Percentiles rank a stretch among this genome's conserved stretches.
Evolutionary conservation across 2,797 vertebrate species (phyloP).

Genomic region (Melopsittacus undulatus): DNA sequence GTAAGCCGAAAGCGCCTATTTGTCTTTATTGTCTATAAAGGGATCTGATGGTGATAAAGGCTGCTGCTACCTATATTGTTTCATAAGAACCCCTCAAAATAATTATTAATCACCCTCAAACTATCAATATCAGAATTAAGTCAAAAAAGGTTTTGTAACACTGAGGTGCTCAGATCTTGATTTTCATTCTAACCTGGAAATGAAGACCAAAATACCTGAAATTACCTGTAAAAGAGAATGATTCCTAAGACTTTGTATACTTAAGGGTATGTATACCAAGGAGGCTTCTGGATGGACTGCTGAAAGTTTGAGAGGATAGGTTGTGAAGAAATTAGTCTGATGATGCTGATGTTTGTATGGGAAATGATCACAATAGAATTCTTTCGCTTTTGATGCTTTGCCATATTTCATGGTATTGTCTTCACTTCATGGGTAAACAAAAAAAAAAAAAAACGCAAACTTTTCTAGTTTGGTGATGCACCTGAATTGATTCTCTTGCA

Average conservation of each 20-base stretch:
- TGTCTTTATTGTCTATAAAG: neutral
- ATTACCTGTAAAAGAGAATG: neutral
- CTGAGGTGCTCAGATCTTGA: neutral
- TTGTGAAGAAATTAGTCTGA: neutral
- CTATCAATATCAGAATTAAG: neutral
- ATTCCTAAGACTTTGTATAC: neutral
- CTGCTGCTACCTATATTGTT: neutral
- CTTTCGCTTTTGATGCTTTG: neutral
- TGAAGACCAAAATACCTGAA: neutral
- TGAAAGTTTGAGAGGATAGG: neutral
- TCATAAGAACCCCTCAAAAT: neutral
- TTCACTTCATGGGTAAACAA: neutral
- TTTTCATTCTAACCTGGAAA: neutral
- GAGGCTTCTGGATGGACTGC: neutral
- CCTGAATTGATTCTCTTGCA: neutral
- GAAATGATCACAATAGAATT: neutral
- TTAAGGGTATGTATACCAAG: neutral
- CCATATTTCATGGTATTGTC: neutral
- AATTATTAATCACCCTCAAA: neutral
- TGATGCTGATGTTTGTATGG: neutral
- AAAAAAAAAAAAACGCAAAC: accelerated
- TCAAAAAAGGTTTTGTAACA: neutral
- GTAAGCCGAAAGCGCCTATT: neutral
- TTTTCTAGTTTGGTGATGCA: neutral
- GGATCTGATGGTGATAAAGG: neutral